These are phyloP conservation scores for Acromyrmex charruanus DNA, from an alignment of 1,140 invertebrate species.

Conservation along the genomic window DNA sequence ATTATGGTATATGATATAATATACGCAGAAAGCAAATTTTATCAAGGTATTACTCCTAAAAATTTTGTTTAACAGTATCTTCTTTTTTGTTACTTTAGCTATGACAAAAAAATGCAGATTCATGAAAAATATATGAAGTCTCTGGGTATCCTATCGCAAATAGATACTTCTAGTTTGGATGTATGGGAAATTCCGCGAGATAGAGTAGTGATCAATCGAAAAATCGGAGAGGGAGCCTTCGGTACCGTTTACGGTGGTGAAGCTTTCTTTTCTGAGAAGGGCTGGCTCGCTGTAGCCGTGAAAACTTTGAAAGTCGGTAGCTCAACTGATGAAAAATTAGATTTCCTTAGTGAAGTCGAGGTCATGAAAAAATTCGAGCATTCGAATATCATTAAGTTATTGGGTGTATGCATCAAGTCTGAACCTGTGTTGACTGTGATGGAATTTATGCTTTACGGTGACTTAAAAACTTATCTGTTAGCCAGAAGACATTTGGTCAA, in stretches of 20 bases:
- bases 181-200: constrained; percentile 95
- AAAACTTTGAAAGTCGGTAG: constrained; percentile 96
- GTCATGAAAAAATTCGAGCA: constrained; percentile 97
- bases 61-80: not conserved
- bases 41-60: not conserved
- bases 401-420: constrained; percentile 94
- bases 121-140: constrained; percentile 92
- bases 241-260: constrained; percentile 96
- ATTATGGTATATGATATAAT: not conserved
- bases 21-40: constrained; percentile 5
- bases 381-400: constrained; percentile 94
- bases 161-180: constrained; percentile 88
- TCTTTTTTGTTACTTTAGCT: constrained; percentile 84
- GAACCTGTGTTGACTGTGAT: constrained; percentile 96
- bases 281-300: constrained; percentile 96
- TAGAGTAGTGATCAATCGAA: constrained; percentile 95
- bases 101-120: constrained; percentile 90
- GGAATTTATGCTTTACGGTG: constrained; percentile 97
- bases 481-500: constrained; percentile 94
- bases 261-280: constrained; percentile 89
- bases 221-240: constrained; percentile 95
- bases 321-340: constrained; percentile 94
- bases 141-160: constrained; percentile 89
- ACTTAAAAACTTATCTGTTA: constrained; percentile 95
- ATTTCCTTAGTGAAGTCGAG: constrained; percentile 97